A percentile compares a stretch with the other conserved stretches of the same genome.
Evolutionary conservation across 2,113 vertebrate genomes (phyloP).

Genomic region (Probosciger aterrimus): DNA sequence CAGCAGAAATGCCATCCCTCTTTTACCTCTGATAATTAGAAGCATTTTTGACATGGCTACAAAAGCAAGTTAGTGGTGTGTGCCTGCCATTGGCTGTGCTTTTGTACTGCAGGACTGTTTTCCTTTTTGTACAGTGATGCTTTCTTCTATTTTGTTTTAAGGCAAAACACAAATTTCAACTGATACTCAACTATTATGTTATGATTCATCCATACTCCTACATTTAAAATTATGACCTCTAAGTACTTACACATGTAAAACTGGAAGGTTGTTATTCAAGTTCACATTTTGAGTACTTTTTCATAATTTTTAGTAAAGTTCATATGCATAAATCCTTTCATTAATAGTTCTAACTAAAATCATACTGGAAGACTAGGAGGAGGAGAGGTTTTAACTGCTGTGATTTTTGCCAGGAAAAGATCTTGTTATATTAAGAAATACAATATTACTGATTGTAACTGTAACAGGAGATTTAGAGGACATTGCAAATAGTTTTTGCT

Average conservation of each 20-base stretch:
- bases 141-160: background rate
- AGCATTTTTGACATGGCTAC: conserved; percentile 40
- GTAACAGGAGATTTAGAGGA: background rate
- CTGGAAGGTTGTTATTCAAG: background rate
- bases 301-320: background rate
- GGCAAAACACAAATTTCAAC: background rate
- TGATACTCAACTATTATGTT: background rate
- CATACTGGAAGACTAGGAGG: background rate
- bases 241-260: background rate
- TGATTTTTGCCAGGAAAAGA: background rate
- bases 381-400: background rate
- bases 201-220: background rate
- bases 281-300: background rate
- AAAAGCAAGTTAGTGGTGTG: background rate
- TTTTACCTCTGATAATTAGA: conserved; percentile 47
- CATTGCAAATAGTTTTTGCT: background rate
- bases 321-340: background rate
- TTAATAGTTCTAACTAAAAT: background rate
- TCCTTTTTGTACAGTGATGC: background rate
- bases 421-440: background rate
- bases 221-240: background rate
- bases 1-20: conserved; percentile 44
- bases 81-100: conserved; percentile 11
- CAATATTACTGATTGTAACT: background rate
- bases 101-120: background rate